Percentiles rank a stretch among this genome's conserved stretches.
phyloP scores from a whole-genome alignment of 2,113 vertebrate species.

The Varanus salvator region DNA sequence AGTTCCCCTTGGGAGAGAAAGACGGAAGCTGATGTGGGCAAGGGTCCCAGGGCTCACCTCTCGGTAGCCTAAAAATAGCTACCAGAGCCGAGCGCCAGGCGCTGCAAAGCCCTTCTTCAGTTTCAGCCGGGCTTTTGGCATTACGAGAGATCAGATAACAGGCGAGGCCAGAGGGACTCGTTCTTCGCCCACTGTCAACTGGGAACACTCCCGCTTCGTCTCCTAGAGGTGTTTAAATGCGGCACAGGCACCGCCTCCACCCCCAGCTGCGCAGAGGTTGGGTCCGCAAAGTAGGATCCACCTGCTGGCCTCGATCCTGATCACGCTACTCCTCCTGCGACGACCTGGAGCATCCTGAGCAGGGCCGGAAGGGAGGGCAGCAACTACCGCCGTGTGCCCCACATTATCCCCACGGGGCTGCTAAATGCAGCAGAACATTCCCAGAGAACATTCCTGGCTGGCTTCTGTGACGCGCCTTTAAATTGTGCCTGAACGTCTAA shows the following conservation, averaged over 20 bases:
- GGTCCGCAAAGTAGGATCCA: neutral
- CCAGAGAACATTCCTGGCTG: too few species aligned
- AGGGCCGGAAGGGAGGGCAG: too few species aligned
- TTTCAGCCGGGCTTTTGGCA: neutral
- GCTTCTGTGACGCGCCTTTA: too few species aligned
- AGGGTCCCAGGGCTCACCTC: neutral
- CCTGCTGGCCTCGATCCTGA: too few species aligned
- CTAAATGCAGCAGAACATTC: too few species aligned
- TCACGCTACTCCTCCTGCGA: too few species aligned
- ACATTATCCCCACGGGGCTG: too few species aligned
- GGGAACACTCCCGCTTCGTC: neutral
- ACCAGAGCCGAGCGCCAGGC: too few species aligned
- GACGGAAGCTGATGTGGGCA: neutral
- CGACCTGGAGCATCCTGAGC: too few species aligned
- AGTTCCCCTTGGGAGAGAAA: too few species aligned
- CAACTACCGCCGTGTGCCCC: too few species aligned
- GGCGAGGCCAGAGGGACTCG: neutral
- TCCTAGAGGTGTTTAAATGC: neutral
- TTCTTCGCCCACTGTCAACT: neutral
- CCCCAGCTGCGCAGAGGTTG: neutral
- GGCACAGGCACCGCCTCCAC: neutral
- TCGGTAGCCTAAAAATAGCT: neutral
- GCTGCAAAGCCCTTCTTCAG: constrained; percentile 11
- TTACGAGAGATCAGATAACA: neutral
- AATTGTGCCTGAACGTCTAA: too few species aligned